Conservation (phyloP, 2,797 vertebrate genomes). For the Aulostomus chinensis region DNA sequence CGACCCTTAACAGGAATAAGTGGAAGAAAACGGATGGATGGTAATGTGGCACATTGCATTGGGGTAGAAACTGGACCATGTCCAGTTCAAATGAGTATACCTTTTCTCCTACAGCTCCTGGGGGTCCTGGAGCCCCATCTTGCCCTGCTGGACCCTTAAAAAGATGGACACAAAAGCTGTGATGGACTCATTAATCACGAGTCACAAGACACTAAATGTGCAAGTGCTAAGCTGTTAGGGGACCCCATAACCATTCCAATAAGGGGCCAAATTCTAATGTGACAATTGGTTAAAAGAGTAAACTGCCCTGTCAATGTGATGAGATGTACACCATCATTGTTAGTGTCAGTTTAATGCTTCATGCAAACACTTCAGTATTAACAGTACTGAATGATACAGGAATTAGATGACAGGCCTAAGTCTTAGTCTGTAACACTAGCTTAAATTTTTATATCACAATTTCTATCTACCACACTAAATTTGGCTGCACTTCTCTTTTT, state of each 20-base stretch:
- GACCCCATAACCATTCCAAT: constrained; percentile 26
- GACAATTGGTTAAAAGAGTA: constrained; percentile 32
- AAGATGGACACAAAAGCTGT: constrained; percentile 9
- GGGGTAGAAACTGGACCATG: too few species aligned
- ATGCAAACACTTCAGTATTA: constrained; percentile 1
- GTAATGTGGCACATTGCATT: too few species aligned
- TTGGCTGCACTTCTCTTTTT: too few species aligned
- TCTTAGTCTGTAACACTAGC: background rate
- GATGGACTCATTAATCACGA: background rate
- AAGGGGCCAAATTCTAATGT: constrained; percentile 18
- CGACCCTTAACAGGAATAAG: too few species aligned
- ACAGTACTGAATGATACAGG: background rate
- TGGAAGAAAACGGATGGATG: too few species aligned
- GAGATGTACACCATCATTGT: constrained; percentile 13
- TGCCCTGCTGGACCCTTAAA: constrained; percentile 82
- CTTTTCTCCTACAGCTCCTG: constrained; percentile 59
- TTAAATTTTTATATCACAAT: background rate
- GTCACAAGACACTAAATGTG: background rate
- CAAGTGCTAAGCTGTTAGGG: background rate
- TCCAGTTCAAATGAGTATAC: constrained; percentile 24
- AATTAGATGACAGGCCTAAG: background rate
- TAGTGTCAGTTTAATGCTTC: background rate
- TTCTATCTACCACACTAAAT: fast-evolving
- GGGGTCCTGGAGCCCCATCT: constrained; percentile 71
- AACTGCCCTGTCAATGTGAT: constrained; percentile 16